Evolutionary conservation across 2,888 invertebrate genomes (phyloP), one percentile per base, ranked within the genome.

Genomic region (Pyrrhosoma nymphula): DNA sequence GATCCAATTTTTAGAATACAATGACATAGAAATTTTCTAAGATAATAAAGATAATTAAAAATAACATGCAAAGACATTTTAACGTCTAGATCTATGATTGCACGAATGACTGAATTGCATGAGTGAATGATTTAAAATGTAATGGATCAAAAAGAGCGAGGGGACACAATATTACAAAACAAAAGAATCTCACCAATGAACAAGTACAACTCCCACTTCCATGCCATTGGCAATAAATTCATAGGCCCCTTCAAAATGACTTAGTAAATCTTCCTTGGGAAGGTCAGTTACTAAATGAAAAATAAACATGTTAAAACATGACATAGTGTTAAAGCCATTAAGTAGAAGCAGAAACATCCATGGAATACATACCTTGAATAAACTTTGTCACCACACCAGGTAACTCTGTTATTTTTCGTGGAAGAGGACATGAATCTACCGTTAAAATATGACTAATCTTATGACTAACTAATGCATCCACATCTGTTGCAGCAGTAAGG

Each of bases 381-480:
- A 98, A 99, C 97, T 98, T 98, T 88, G 98, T 98, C 89, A 97
- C 98, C 56, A 99, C 97, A 96, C 98, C 97, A 95, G 98, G 97
- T 75, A 98, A 97, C 96, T 98, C 98, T 75, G 98, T 97, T 95
- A 99, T 98, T 96, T 98, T 98, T 96, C 98, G 97, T 0, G 99
- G 99, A 96, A 99, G 97, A 0, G 99, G 99, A 96, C 99, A 98
- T 26, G 98, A 98, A 96, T 99, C 99, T 95, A 99, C 97, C 0
- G 99, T 99, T 91, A 99, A 97, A 96, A 99, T 98, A 96, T 98
- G 98, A 1, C 98, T 98, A 95, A 99, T 98, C 96, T 98, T 97
- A 56, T 98, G 97, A 93, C 97, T 97, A 95, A 98, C 98, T 95
- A 99, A 96, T 60, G 98, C 98, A 95, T 98, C 97, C 95, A 98